Conservation (phyloP, 2,888 invertebrate species). For the Halictus ligatus region DNA sequence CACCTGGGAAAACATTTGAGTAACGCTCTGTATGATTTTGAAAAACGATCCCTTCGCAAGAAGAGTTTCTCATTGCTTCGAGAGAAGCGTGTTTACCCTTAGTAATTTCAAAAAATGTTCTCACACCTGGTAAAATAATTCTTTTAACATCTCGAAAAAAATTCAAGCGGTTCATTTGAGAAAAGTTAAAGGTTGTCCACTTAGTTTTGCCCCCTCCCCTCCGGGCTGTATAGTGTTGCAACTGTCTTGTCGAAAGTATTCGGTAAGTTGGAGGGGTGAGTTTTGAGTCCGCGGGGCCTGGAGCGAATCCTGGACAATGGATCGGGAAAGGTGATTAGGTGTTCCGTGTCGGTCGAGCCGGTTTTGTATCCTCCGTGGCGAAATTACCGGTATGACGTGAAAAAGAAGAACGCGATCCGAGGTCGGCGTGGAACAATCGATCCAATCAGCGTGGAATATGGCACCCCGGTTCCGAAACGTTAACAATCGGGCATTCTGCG, state of each 20-base stretch:
- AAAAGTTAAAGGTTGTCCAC: no score
- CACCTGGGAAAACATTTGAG: no score
- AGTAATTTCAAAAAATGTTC: no score
- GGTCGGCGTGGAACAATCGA: slow-evolving; percentile 48
- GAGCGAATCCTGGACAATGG: neutral
- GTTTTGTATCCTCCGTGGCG: neutral
- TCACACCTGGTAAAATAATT: no score
- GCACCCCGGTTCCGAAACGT: slow-evolving; percentile 44
- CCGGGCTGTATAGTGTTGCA: no score
- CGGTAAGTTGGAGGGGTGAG: neutral
- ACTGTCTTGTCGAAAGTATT: neutral
- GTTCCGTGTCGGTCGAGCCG: neutral
- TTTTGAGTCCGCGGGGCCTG: neutral
- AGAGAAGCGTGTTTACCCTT: no score
- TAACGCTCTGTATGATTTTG: no score
- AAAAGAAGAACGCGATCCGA: slow-evolving; percentile 28
- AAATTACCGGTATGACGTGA: slow-evolving; percentile 28
- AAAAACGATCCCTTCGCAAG: no score
- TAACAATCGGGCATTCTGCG: slow-evolving; percentile 50
- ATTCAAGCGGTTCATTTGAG: no score
- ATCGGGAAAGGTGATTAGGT: slow-evolving; percentile 1
- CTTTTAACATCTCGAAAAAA: no score
- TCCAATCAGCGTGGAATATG: slow-evolving; percentile 53
- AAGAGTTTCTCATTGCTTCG: no score
- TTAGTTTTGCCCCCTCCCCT: no score